A percentile compares a stretch with the other conserved stretches of the same genome.
phyloP scores from a whole-genome alignment of 2,113 vertebrate genomes.

The Albula goreensis region DNA sequence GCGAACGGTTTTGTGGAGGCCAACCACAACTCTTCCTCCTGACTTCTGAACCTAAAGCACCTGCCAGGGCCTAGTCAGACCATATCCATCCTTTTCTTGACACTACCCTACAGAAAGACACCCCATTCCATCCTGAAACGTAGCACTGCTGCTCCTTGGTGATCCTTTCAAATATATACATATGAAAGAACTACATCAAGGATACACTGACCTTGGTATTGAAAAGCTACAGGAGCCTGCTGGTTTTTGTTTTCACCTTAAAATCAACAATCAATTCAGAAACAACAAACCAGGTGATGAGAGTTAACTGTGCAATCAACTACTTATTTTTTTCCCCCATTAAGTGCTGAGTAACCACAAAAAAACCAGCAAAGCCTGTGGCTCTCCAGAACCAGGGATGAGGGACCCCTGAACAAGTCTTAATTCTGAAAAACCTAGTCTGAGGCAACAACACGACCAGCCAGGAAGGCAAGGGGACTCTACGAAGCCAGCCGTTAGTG shows the following conservation, averaged over 20 bases:
- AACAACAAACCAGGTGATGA: background rate
- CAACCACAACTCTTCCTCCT: background rate
- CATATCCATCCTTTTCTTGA: too few relatives aligned
- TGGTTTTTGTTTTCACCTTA: background rate
- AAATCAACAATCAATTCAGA: background rate
- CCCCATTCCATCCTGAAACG: background rate
- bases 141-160: background rate
- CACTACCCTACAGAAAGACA: background rate
- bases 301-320: background rate
- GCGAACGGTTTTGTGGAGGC: too few relatives aligned
- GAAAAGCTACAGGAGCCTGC: background rate
- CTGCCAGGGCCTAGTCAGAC: too few relatives aligned
- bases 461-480: background rate
- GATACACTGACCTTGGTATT: background rate
- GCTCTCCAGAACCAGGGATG: conserved; percentile 23
- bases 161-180: background rate
- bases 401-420: background rate
- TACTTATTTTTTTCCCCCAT: background rate
- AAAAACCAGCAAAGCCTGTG: background rate
- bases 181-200: background rate
- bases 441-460: background rate
- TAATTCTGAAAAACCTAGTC: background rate
- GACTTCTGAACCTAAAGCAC: background rate
- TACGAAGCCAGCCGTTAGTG: conserved; percentile 50
- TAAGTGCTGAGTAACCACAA: background rate